Conservation (phyloP, 2,797 vertebrate genomes). For the Macropus fuliginosus region DNA sequence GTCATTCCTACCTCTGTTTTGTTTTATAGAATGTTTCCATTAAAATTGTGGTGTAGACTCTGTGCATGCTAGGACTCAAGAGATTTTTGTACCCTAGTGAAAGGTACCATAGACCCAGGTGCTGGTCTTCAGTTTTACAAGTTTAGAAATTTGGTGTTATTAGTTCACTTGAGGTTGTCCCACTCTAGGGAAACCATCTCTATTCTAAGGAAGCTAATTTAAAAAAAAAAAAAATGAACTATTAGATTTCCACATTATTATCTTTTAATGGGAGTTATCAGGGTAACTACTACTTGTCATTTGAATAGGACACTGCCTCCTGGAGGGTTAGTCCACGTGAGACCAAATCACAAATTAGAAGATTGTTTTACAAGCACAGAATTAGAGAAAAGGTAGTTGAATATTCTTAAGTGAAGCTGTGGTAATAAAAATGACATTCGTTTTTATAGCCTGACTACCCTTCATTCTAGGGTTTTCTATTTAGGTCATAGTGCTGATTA, state of each 20-base stretch:
- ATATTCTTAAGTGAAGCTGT: background rate
- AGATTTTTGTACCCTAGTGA: background rate
- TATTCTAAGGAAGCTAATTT: background rate
- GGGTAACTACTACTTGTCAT: background rate
- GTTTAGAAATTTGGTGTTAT: background rate
- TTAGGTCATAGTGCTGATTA: background rate
- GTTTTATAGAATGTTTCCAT: background rate
- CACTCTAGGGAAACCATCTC: background rate
- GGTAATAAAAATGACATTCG: background rate
- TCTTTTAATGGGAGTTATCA: background rate
- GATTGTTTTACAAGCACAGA: background rate
- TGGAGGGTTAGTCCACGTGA: background rate
- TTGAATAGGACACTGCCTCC: background rate
- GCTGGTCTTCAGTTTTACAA: background rate
- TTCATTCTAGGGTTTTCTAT: background rate
- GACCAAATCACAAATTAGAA: background rate
- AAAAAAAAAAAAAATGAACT: background rate
- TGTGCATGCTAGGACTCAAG: background rate
- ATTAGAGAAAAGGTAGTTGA: background rate
- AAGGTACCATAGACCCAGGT: background rate
- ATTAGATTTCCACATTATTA: background rate
- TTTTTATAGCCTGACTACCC: background rate
- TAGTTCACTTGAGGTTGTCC: background rate
- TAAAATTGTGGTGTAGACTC: background rate
- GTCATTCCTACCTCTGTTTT: background rate